phyloP scores from a whole-genome alignment of 2,797 vertebrate species.

The Eurystomus glaucurus region DNA sequence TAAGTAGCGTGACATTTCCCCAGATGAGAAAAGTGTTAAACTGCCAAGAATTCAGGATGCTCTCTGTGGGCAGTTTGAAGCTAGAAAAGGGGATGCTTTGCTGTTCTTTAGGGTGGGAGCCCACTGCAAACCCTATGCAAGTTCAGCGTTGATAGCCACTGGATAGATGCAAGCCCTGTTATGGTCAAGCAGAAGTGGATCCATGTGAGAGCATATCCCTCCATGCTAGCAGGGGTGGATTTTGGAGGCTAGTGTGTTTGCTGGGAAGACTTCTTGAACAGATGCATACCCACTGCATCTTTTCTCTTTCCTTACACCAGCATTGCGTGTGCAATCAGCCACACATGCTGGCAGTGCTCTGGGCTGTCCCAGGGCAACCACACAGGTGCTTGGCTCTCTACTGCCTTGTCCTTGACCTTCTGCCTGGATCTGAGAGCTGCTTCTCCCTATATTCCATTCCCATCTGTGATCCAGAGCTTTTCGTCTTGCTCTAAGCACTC shows the following conservation, averaged over 20 bases:
- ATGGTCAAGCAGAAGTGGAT: background rate
- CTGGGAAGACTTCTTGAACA: background rate
- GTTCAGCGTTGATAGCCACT: accelerated
- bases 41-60: background rate
- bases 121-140: background rate
- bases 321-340: background rate
- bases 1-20: background rate
- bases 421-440: background rate
- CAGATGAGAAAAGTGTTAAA: background rate
- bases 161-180: background rate
- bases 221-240: background rate
- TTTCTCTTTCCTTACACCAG: background rate
- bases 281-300: background rate
- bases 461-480: background rate
- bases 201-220: background rate
- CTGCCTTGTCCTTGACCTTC: background rate
- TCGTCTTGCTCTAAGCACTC: background rate
- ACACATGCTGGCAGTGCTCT: background rate
- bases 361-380: background rate
- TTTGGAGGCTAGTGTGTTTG: background rate
- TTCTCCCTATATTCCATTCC: background rate
- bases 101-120: background rate
- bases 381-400: accelerated
- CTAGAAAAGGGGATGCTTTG: background rate
- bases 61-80: background rate